Evolutionary conservation across 2,113 vertebrate species (phyloP).

Genomic region (Antechinus flavipes): DNA sequence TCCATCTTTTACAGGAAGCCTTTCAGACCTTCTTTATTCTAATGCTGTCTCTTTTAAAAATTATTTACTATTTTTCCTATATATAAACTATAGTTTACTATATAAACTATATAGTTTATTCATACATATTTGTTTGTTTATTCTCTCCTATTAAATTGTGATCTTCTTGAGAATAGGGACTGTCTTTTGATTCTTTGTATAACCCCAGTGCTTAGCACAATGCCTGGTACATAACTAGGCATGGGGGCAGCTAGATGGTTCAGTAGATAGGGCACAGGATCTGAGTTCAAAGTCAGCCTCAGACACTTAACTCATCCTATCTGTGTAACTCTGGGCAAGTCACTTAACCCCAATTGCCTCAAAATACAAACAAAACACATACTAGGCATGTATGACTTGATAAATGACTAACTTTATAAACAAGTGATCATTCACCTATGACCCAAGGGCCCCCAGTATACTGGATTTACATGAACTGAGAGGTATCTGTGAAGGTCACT

Average conservation of each 20-base stretch:
- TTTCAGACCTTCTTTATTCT: neutral
- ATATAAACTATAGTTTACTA: no score
- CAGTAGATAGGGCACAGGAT: no score
- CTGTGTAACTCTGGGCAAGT: no score
- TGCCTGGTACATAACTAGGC: no score
- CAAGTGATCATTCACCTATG: neutral
- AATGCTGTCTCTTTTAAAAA: neutral
- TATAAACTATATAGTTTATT: neutral
- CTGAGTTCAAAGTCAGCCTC: no score
- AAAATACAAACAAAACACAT: no score
- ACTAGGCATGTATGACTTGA: neutral
- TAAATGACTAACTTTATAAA: neutral
- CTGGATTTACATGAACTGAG: neutral
- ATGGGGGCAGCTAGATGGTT: no score
- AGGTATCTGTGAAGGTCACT: neutral
- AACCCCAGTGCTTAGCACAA: neutral
- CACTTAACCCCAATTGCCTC: no score
- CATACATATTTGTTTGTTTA: neutral
- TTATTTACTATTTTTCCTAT: neutral
- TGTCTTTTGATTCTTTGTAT: neutral
- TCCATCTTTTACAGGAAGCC: neutral
- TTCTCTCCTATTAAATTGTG: neutral
- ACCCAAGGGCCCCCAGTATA: neutral
- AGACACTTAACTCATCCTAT: no score
- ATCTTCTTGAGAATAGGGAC: neutral